A percentile compares a stretch with the other conserved stretches of the same genome.
These are phyloP conservation scores for Chorisops tibialis DNA, from an alignment of 2,888 invertebrate genomes.

Conservation along the genomic window DNA sequence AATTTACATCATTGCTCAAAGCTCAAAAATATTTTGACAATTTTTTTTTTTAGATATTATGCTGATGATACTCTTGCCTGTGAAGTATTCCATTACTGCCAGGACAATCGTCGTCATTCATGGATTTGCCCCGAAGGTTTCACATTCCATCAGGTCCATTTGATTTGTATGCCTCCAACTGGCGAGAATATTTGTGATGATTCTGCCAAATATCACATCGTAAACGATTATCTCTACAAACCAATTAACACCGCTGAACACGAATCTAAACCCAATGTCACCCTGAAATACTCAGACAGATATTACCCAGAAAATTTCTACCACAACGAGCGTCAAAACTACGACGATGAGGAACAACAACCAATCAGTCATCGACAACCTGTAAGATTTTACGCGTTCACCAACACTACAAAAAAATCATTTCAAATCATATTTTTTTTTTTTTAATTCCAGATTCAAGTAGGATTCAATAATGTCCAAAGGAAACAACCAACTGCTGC, in stretches of 20 bases:
- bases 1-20: background rate
- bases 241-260: constrained; percentile 82
- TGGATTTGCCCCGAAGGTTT: constrained; percentile 93
- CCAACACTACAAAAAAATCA: background rate
- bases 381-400: constrained; percentile 34
- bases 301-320: constrained; percentile 80
- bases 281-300: constrained; percentile 75
- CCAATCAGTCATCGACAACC: constrained; percentile 46
- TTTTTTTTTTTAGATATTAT: constrained; percentile 61
- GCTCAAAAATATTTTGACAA: too few species aligned
- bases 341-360: constrained; percentile 47
- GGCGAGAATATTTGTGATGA: constrained; percentile 86
- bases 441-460: constrained; percentile 44
- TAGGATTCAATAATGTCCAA: constrained; percentile 42
- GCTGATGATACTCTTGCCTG: constrained; percentile 85
- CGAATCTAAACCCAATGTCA: constrained; percentile 74
- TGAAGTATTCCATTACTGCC: constrained; percentile 92
- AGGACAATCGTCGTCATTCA: constrained; percentile 83
- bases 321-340: constrained; percentile 56
- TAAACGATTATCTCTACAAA: constrained; percentile 88
- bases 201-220: constrained; percentile 85
- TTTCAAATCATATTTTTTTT: background rate
- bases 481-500: constrained; percentile 48
- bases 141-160: constrained; percentile 68
- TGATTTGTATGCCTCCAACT: constrained; percentile 90